Percentiles rank a stretch among this genome's conserved stretches.
Conservation (phyloP, 2,888 invertebrate genomes). For the Hyles lineata region DNA sequence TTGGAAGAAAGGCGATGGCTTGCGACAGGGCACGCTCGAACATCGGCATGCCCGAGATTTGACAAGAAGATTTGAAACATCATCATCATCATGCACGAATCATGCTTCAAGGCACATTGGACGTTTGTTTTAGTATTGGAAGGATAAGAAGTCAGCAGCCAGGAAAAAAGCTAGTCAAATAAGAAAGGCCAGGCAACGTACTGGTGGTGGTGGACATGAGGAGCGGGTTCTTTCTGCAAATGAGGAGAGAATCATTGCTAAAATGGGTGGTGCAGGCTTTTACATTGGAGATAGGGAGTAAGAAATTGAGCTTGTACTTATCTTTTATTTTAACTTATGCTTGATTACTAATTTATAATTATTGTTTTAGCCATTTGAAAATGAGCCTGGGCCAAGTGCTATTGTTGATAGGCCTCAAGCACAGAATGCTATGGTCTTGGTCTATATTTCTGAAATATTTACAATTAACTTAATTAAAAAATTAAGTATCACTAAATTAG, state of each 20-base stretch:
- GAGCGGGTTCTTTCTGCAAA: not conserved
- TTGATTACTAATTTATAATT: not conserved
- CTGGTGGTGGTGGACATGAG: not conserved
- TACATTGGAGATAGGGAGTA: not conserved
- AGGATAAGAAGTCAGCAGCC: slow-evolving; percentile 4
- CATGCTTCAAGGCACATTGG: not conserved
- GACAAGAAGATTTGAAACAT: not conserved
- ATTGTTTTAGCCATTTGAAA: too few species aligned
- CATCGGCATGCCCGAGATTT: too few species aligned
- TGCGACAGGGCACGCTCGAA: too few species aligned
- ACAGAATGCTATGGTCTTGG: not conserved
- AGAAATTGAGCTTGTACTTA: not conserved
- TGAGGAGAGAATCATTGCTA: not conserved
- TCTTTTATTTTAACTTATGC: not conserved
- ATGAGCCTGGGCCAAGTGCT: not conserved
- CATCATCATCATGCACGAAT: too few species aligned
- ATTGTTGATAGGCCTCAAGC: not conserved
- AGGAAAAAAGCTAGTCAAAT: slow-evolving; percentile 3
- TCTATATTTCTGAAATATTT: not conserved
- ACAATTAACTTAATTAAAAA: not conserved
- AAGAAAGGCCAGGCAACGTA: slow-evolving; percentile 1
- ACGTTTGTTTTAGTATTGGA: slow-evolving; percentile 1
- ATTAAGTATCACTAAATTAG: not conserved
- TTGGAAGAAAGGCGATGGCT: too few species aligned
- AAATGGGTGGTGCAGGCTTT: not conserved